A percentile compares a stretch with the other conserved stretches of the same genome.
These are phyloP conservation scores for Trochalopteron elliotii DNA, from an alignment of 2,113 vertebrate genomes.

Conservation along the genomic window DNA sequence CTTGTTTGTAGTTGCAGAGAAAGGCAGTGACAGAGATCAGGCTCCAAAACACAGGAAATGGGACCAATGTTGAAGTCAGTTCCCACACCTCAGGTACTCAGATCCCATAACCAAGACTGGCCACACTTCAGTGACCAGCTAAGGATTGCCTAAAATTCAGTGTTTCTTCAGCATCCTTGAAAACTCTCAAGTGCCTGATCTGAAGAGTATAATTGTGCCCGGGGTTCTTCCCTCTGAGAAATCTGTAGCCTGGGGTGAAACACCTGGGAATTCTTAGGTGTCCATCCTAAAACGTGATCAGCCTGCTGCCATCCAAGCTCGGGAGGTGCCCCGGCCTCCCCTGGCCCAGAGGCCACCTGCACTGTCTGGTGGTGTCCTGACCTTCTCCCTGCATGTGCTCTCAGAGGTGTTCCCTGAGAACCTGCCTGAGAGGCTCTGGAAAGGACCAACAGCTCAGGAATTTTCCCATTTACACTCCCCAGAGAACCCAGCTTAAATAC, in stretches of 20 bases:
- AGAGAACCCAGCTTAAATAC: neutral
- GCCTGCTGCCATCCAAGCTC: neutral
- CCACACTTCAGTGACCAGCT: neutral
- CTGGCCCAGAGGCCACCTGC: neutral
- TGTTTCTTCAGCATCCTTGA: neutral
- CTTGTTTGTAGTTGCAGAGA: neutral
- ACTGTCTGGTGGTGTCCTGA: neutral
- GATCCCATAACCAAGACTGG: neutral
- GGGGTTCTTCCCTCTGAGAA: neutral
- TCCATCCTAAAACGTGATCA: neutral
- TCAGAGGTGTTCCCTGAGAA: neutral
- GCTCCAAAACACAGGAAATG: fast-evolving
- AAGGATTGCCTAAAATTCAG: neutral
- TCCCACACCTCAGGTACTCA: neutral
- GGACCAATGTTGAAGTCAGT: neutral
- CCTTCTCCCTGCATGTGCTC: fast-evolving
- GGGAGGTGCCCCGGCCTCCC: neutral
- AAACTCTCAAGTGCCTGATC: neutral
- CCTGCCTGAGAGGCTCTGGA: neutral
- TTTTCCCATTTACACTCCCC: neutral
- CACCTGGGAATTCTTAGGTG: fast-evolving
- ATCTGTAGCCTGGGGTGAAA: neutral
- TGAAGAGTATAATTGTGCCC: neutral
- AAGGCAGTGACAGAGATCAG: neutral
- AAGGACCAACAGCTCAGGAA: neutral